Evolutionary conservation across 1,140 invertebrate species (phyloP).

Genomic region (Glossosoma conforme): DNA sequence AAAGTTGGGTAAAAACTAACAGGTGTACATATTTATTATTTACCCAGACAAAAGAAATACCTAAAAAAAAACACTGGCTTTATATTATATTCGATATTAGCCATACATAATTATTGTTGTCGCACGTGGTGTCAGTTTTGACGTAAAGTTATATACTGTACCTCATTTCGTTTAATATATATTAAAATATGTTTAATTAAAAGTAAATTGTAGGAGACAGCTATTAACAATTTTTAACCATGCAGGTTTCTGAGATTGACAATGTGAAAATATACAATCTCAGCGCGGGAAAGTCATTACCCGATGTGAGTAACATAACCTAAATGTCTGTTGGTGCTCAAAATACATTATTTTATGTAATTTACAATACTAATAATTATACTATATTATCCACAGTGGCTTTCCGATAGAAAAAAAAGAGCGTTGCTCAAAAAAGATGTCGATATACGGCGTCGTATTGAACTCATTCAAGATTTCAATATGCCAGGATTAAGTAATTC

Average conservation of each 20-base stretch:
- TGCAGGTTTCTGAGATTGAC: slow-evolving; percentile 82
- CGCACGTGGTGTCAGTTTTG: too few species aligned
- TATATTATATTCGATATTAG: too few species aligned
- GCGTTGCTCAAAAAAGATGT: slow-evolving; percentile 86
- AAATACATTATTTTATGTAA: slow-evolving; percentile 21
- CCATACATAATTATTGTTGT: too few species aligned
- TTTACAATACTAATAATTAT: slow-evolving; percentile 16
- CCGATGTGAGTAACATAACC: slow-evolving; percentile 70
- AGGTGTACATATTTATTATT: too few species aligned
- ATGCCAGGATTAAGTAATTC: slow-evolving; percentile 92
- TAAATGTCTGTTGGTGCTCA: slow-evolving; percentile 17
- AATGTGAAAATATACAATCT: slow-evolving; percentile 98
- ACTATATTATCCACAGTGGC: slow-evolving; percentile 67
- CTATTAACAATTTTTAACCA: too few species aligned
- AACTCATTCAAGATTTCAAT: slow-evolving; percentile 98
- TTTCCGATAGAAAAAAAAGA: slow-evolving; percentile 84
- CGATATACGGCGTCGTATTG: slow-evolving; percentile 83
- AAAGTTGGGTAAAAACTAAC: too few species aligned
- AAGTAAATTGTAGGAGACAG: too few species aligned
- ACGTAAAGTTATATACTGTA: too few species aligned
- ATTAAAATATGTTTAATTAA: too few species aligned
- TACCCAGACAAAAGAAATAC: too few species aligned
- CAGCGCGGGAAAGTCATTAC: slow-evolving; percentile 91
- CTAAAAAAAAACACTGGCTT: too few species aligned
- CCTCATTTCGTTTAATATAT: too few species aligned